Base-by-base conservation (phyloP, 2,888 invertebrate species). In the Pardosa pseudoannulata region DNA sequence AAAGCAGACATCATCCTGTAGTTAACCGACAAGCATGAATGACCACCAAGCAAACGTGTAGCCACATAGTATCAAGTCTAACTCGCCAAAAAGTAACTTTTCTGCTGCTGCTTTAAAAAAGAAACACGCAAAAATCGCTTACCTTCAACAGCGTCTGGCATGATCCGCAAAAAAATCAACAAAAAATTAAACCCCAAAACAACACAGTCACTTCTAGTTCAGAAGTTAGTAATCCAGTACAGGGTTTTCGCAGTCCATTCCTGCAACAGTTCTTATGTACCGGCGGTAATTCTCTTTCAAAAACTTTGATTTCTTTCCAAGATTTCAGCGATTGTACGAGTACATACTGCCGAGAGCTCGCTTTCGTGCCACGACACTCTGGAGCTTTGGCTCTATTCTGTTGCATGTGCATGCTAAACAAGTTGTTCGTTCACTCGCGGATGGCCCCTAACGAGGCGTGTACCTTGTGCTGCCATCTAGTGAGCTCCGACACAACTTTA, bases 111-210 rank as follows among this genome's bases (percentile, higher is more conserved):
- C 56, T 56, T n/a, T 19, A 56, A 56, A 56, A 56, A 56, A 56
- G 56, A 56, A 56, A 56, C 56, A 56, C 56, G 56, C 56, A 56
- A 56, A 56, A 56, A 56, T 56, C 56, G 23, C 19, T 56, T 56
- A 56, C 56, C 56, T 56, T 56, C 23, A 56, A 56, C 56, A 56
- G 56, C 56, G 56, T 23, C 56, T 19, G 56, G 56, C 56, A 56
- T 56, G 56, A 56, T 56, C 56, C 23, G 56, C 56, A 23, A n/a
- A 56, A 56, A 56, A n/a, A n/a, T n/a, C n/a, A n/a, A n/a, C n/a
- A n/a, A n/a, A n/a, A n/a, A n/a, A n/a, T n/a, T n/a, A n/a, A n/a
- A n/a, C n/a, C n/a, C n/a, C n/a, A n/a, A n/a, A 56, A n/a, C 19
- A 56, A 23, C 56, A 23, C 56, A 23, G 23, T 11, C 11, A 23